Percentiles rank a stretch among this genome's conserved stretches.
These are phyloP conservation scores for Pachliopta kotzebuea DNA, from an alignment of 2,888 invertebrate species.

Conservation along the genomic window DNA sequence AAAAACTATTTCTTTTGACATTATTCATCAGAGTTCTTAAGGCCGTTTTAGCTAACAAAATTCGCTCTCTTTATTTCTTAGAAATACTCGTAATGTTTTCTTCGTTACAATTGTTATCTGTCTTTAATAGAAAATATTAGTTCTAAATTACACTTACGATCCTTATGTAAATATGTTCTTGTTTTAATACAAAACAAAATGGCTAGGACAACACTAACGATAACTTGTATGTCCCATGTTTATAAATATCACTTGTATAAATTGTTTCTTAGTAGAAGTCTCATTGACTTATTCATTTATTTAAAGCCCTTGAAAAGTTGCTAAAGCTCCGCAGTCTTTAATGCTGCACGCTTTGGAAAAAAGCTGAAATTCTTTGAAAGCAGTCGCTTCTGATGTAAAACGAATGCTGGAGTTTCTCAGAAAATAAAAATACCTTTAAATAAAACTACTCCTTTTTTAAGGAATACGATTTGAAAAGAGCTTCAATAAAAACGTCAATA, in stretches of 20 bases:
- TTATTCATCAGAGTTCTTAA: constrained; percentile 8
- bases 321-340: background rate
- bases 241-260: background rate
- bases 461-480: background rate
- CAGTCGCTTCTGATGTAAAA: background rate
- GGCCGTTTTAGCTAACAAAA: constrained; percentile 3
- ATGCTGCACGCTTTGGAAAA: background rate
- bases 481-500: no score
- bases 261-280: background rate
- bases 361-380: background rate
- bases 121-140: no score
- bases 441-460: background rate
- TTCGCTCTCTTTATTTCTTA: background rate
- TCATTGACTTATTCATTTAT: background rate
- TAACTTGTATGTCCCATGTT: background rate
- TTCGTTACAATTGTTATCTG: no score
- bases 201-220: background rate
- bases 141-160: no score
- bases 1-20: no score
- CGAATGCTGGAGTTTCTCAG: background rate
- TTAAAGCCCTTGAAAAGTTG: background rate
- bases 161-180: background rate
- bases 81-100: background rate
- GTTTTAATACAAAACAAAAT: background rate
- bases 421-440: background rate